Base-by-base conservation (phyloP, 1,140 invertebrate species). In the Coenobita brevimanus region DNA sequence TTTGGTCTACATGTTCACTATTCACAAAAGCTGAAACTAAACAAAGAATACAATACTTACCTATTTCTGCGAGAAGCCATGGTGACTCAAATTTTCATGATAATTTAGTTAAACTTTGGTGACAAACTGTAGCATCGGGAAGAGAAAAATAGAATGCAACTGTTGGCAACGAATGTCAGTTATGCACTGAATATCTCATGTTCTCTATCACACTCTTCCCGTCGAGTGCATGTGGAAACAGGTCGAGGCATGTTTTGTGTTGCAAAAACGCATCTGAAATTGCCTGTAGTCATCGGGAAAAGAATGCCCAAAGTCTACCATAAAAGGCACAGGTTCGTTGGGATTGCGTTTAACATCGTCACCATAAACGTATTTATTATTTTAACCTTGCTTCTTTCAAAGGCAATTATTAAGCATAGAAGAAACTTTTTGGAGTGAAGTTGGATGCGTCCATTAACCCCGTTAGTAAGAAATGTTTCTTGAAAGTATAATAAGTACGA, bases 81-180 rank as follows among this genome's bases (percentile, higher is more conserved):
- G 27, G n/a, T 33, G 69, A 33, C n/a, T 71, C 69, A 71, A 33
- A 30, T 71, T 71, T 71, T 71, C 30, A 71, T 71, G 69, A 71
- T 38, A 30, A 30, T 71, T 71, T 38, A 2, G 4, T 21, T 17
- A 71, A 71, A 36, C 38, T 38, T 33, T 71, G 69, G 38, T 27
- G 33, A 30, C 30, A 27, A 71, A 38, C 3, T 3, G 30, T 30
- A 36, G n/a, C 33, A 30, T 71, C 69, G 2, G 69, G 30, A 50
- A 30, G 30, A 71, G 69, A 71, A 71, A 71, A 71, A 71, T 3
- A 71, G 38, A 71, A 71, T 33, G 13, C n/a, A 33, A 71, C 69
- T 30, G 17, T 30, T 71, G 33, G 69, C 69, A 27, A 71, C 30
- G 69, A 71, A 38, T 71, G 69, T 71, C 69, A 33, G 69, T 30